A percentile compares a stretch with the other conserved stretches of the same genome.
These are phyloP conservation scores for Pyralis farinalis DNA, from an alignment of 2,888 invertebrate genomes.

Conservation along the genomic window DNA sequence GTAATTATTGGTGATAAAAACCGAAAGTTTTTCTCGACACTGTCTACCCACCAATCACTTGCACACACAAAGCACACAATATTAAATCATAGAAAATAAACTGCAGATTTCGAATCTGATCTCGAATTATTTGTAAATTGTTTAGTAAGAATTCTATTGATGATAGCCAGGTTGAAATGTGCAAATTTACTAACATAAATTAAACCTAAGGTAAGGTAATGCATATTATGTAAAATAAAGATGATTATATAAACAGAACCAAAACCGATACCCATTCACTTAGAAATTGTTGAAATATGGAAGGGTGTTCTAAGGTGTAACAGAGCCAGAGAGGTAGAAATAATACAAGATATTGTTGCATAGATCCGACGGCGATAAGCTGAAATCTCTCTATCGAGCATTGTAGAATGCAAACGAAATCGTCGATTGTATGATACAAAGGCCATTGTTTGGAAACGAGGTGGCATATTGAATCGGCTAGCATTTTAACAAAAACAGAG, in stretches of 20 bases:
- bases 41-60: too few species aligned
- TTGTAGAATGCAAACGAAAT: constrained; percentile 49
- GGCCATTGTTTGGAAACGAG: constrained; percentile 52
- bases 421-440: constrained; percentile 42
- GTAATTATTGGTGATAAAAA: constrained; percentile 1
- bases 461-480: constrained; percentile 35
- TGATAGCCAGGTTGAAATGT: too few species aligned
- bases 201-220: too few species aligned
- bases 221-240: too few species aligned
- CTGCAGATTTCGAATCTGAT: too few species aligned
- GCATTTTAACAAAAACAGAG: constrained; percentile 33
- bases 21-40: constrained; percentile 6
- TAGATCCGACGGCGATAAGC: constrained; percentile 16
- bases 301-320: constrained; percentile 4
- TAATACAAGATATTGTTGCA: constrained; percentile 10
- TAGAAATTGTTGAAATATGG: constrained; percentile 9
- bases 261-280: constrained; percentile 6
- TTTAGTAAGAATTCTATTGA: too few species aligned
- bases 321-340: constrained; percentile 4
- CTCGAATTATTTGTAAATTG: too few species aligned
- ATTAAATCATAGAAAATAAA: too few species aligned
- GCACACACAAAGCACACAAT: too few species aligned
- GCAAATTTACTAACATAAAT: too few species aligned
- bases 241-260: neutral
- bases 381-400: constrained; percentile 31